Conservation (phyloP, 1,140 invertebrate genomes). For the Brachionus sp. region DNA sequence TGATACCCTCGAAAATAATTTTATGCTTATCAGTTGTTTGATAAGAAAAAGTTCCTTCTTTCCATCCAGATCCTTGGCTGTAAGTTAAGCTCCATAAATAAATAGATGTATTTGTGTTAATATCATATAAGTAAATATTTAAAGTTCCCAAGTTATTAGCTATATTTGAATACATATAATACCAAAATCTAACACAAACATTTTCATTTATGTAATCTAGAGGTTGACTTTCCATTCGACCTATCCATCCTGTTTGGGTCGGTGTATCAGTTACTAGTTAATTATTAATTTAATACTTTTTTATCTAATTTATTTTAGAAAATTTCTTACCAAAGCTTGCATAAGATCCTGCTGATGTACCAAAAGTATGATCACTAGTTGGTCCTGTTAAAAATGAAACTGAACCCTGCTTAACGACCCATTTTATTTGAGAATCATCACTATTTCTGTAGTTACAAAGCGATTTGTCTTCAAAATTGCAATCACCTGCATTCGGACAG, state of each 20-base stretch:
- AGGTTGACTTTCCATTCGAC: constrained; percentile 28
- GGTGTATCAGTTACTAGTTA: background rate
- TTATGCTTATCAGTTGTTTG: background rate
- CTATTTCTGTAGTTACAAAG: background rate
- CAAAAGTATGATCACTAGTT: constrained; percentile 24
- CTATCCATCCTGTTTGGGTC: background rate
- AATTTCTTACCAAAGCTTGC: constrained; percentile 19
- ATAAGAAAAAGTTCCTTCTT: constrained; percentile 49
- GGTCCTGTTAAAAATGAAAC: constrained; percentile 28
- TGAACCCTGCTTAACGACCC: constrained; percentile 18
- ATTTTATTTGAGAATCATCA: constrained; percentile 8
- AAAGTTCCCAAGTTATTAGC: constrained; percentile 61
- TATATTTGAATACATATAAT: constrained; percentile 48
- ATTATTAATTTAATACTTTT: background rate
- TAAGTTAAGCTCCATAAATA: constrained; percentile 49
- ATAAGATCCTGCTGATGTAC: constrained; percentile 13
- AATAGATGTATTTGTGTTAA: background rate
- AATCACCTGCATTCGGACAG: constrained; percentile 37
- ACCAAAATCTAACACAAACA: constrained; percentile 48
- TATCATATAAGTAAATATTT: constrained; percentile 2
- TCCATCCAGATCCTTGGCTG: constrained; percentile 53
- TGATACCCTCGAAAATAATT: constrained; percentile 52
- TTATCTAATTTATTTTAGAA: background rate
- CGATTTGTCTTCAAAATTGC: constrained; percentile 42
- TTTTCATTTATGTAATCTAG: background rate